Base-by-base conservation (phyloP, 2,113 vertebrate species). In the Pollachius pollachius region DNA sequence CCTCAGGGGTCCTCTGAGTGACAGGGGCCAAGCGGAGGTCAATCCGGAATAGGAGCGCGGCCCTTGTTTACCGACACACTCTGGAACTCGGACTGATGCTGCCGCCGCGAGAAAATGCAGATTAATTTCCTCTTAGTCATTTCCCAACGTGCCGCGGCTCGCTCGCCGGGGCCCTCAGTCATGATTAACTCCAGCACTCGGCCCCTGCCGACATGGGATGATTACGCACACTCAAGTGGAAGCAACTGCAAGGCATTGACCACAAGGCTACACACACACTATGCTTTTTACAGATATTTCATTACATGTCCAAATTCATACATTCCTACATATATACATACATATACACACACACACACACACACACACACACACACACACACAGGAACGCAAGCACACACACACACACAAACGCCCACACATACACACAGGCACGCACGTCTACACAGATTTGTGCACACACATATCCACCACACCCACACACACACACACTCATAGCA, bases 21-120 rank as follows among this genome's bases (percentile, higher is more conserved):
- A 88, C 84, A 83, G 79, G 69, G 79, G 82, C 81, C 83, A 88
- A 83, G 77, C 64, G 74, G 76, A 85, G 87, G 85, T 90, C 88
- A 87, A 13, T 71, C 69, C 81, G 60, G 70, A 77, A 82, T 71
- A 69, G 76, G 62, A 75, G 37, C 9, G 68, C 54, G 69, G n/a
- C 68, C 70, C 62, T 67, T 75, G 71, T 88, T 83, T 85, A 89
- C 68, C 79, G 76, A 76, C 76, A 58, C 62, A 74, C 78, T 80
- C 77, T 72, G 69, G 2, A 27, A 4, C 73, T 71, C 75, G 67
- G 37, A 76, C 63, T 75, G 75, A 77, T 77, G 81, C 72, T 73
- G 37, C 37, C 48, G 74, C 79, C 48, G 74, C 79, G 68, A 85
- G 74, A 68, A 81, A 67, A 56, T 19, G 17, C 52, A 56, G 27